Percentiles rank a stretch among this genome's conserved stretches.
Evolutionary conservation across 2,113 vertebrate species (phyloP).

Genomic region (Microcebus tavaratra): DNA sequence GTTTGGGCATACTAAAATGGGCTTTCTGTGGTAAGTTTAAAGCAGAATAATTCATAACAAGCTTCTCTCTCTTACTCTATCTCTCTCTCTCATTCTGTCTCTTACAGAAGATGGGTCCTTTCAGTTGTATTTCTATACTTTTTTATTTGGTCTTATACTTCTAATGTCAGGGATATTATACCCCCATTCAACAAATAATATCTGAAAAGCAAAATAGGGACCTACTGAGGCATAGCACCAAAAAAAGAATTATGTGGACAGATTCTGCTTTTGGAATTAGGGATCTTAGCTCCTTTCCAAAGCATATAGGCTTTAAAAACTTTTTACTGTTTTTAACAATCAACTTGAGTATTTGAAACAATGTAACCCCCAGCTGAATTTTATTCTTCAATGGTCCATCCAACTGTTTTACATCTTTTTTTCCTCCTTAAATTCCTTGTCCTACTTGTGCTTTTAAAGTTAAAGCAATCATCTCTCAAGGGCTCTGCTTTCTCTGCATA

Average conservation of each 20-base stretch:
- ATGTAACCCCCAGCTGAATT: neutral
- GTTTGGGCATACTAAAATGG: neutral
- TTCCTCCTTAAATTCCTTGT: neutral
- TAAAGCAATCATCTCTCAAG: neutral
- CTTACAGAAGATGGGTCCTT: neutral
- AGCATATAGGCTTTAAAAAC: neutral
- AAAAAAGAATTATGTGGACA: neutral
- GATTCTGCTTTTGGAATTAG: neutral
- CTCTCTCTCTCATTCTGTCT: neutral
- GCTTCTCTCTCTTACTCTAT: neutral
- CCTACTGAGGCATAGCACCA: neutral
- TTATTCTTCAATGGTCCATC: neutral
- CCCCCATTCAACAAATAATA: neutral
- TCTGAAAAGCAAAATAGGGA: neutral
- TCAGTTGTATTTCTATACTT: neutral
- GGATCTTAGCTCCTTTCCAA: neutral
- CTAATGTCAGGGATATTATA: neutral
- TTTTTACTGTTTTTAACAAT: neutral
- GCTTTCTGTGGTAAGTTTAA: neutral
- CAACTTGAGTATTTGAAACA: neutral
- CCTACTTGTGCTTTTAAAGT: neutral
- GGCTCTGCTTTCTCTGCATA: neutral
- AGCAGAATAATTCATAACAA: constrained; percentile 20
- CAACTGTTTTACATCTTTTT: neutral
- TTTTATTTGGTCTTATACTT: neutral